phyloP scores from a whole-genome alignment of 2,113 vertebrate species.

The Piliocolobus tephrosceles region DNA sequence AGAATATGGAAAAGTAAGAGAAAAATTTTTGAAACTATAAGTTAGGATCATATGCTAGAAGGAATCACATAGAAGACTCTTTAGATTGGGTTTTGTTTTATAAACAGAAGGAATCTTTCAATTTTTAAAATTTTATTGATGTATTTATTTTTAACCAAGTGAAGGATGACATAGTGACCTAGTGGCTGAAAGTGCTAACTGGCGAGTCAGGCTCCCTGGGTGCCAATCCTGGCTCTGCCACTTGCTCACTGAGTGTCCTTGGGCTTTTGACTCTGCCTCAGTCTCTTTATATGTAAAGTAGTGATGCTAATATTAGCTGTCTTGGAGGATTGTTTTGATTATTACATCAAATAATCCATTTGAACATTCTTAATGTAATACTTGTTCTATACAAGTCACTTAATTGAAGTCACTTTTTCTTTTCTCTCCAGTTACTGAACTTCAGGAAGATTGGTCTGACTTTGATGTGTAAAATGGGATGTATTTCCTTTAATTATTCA shows the following conservation, averaged over 20 bases:
- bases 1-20: not conserved
- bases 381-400: slow-evolving; percentile 7
- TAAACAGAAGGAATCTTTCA: not conserved
- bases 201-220: not conserved
- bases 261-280: not conserved
- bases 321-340: not conserved
- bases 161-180: not conserved
- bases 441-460: not conserved
- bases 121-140: not conserved
- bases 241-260: not conserved
- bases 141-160: not conserved
- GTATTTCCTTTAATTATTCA: not conserved
- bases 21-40: not conserved
- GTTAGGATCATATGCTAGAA: not conserved
- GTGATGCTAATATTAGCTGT: not conserved
- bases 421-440: not conserved
- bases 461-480: not conserved
- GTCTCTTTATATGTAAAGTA: not conserved
- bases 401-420: not conserved
- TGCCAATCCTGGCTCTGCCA: not conserved
- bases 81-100: not conserved
- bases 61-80: not conserved
- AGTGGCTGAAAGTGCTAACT: too few relatives aligned
- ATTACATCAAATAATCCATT: not conserved
- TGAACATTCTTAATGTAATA: not conserved